Evolutionary conservation across 2,888 invertebrate genomes (phyloP).

Genomic region (Blomia tropicalis): DNA sequence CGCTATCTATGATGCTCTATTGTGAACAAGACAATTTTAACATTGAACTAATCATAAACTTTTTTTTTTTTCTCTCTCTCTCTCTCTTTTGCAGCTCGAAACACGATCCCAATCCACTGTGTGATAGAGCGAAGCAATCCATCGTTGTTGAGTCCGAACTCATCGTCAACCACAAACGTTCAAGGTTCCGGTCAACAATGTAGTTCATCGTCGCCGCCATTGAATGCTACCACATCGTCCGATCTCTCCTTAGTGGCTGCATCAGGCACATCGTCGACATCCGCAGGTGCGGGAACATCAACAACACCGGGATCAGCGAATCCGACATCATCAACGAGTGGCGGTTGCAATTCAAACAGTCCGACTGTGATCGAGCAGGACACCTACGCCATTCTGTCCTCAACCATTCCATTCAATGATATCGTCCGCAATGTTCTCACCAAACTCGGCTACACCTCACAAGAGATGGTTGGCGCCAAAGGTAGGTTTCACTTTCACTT

Average conservation of each 20-base stretch:
- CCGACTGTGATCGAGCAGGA: slow-evolving; percentile 58
- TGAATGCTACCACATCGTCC: neutral
- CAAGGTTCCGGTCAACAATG: neutral
- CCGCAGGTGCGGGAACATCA: neutral
- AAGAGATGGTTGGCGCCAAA: slow-evolving; percentile 38
- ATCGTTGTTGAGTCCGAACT: slow-evolving; percentile 33
- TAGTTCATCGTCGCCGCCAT: neutral
- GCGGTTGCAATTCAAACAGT: neutral
- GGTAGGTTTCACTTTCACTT: slow-evolving; percentile 33
- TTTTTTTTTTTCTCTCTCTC: neutral
- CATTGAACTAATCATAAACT: neutral
- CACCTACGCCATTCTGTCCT: slow-evolving; percentile 87
- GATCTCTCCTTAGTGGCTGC: slow-evolving; percentile 29
- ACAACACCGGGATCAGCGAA: neutral
- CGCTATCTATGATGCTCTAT: neutral
- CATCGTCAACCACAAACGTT: neutral
- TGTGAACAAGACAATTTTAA: too few species aligned
- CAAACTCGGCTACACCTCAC: slow-evolving; percentile 64
- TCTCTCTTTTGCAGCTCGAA: neutral
- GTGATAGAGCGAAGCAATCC: slow-evolving; percentile 55
- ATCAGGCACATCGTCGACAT: neutral
- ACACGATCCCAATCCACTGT: slow-evolving; percentile 61
- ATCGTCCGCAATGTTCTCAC: slow-evolving; percentile 77
- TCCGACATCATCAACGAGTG: neutral
- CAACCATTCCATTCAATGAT: slow-evolving; percentile 70